Evolutionary conservation across 1,140 invertebrate genomes (phyloP), one percentile per base, ranked within the genome.

Genomic region (Eurosta solidaginis): DNA sequence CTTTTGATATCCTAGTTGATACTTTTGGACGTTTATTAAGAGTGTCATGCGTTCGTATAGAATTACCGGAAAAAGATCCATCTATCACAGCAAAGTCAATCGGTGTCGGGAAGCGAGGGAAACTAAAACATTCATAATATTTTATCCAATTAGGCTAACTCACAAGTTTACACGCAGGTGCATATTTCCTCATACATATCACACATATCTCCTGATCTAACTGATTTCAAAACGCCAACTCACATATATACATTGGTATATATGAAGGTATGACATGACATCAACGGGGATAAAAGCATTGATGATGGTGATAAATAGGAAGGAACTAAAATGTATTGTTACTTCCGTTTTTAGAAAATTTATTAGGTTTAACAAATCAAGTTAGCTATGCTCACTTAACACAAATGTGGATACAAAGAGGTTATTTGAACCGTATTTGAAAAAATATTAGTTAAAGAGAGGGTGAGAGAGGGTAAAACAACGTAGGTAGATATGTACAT

Each of bases 301-400:
- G 33, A 68, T 68, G 17, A 42, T 42, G 59, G 59, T 68, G 59
- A 68, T 68, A 68, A 68, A 68, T 68, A 68, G 59, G 59, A 42
- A 68, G 59, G 59, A 68, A 68, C 59, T 36, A 68, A 68, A 68
- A 40, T 68, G 59, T 68, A 78, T 82, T 82, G 75, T 79, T 82
- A 45, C 73, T 82, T 85, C 83, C 82, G 79, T 75, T 74, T 75
- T 78, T 54, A 44, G 42, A 78, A 52, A 78, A 85, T 85, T 85
- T 85, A 85, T 85, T 84, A 82, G 82, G 82, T 85, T 74, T 83
- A 85, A 84, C 84, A 83, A 85, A 85, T 85, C 82, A 82, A 81
- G 82, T 85, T 85, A 79, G 82, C 78, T 77, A 85, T 82, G 84
- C 84, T 85, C 84, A 85, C 84, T 85, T 85, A 85, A 84, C 84